These are phyloP conservation scores for Clusia tigrina DNA, from an alignment of 2,888 invertebrate species.

Conservation along the genomic window DNA sequence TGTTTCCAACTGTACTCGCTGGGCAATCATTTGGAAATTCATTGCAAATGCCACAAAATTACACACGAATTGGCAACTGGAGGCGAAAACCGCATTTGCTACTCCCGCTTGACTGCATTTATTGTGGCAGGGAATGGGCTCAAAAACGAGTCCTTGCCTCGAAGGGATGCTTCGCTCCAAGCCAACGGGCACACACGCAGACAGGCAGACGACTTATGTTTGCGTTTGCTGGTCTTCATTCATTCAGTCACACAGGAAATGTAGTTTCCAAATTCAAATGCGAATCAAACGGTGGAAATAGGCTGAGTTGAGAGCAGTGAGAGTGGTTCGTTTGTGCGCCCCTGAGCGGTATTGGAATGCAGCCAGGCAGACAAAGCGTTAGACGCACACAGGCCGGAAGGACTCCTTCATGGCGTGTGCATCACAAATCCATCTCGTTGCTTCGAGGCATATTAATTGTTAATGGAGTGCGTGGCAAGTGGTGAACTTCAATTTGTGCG, in stretches of 20 bases:
- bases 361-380: too few relatives aligned
- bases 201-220: too few relatives aligned
- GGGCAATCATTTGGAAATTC: not conserved
- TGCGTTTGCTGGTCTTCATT: not conserved
- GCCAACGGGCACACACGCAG: too few relatives aligned
- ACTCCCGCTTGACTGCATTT: not conserved
- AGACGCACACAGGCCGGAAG: too few relatives aligned
- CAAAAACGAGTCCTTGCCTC: too few relatives aligned
- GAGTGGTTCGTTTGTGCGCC: not conserved
- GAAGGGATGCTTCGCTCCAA: too few relatives aligned
- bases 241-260: not conserved
- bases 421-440: not conserved
- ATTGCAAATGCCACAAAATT: conserved; percentile 8
- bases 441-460: not conserved
- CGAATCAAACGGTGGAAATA: not conserved
- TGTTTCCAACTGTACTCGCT: too few relatives aligned
- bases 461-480: too few relatives aligned
- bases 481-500: too few relatives aligned
- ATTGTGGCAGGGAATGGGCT: too few relatives aligned
- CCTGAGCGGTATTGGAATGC: not conserved
- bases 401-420: not conserved
- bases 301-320: too few relatives aligned
- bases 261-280: not conserved
- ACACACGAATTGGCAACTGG: not conserved
- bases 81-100: not conserved